These are phyloP conservation scores for Drosophila histrio DNA, from an alignment of 2,888 invertebrate genomes.

Conservation along the genomic window DNA sequence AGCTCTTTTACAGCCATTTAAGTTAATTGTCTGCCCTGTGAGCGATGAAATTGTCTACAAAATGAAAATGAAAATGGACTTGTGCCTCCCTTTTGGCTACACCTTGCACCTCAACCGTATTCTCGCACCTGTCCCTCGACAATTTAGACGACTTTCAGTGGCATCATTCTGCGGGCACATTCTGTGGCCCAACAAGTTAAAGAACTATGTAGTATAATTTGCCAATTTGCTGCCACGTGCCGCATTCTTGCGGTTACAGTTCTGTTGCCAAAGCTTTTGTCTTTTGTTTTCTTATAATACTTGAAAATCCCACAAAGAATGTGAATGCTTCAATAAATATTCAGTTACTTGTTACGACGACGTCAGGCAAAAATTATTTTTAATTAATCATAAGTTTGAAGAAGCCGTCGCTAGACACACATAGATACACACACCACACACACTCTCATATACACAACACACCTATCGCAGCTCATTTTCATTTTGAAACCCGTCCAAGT, in stretches of 20 bases:
- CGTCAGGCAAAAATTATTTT: constrained; percentile 47
- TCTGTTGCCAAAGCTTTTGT: constrained; percentile 3
- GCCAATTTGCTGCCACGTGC: constrained; percentile 48
- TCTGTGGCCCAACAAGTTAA: constrained; percentile 34
- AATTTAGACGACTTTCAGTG: constrained; percentile 7
- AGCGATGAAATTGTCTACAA: constrained; percentile 51
- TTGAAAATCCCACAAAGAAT: constrained; percentile 24
- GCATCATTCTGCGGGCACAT: constrained; percentile 37
- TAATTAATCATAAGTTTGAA: constrained; percentile 76
- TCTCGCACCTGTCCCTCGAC: constrained; percentile 13
- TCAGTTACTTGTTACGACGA: constrained; percentile 13
- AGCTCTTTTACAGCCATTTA: constrained; percentile 71
- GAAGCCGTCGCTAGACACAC: constrained; percentile 33
- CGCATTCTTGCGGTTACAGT: constrained; percentile 21
- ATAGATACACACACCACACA: constrained; percentile 10
- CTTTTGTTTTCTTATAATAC: constrained; percentile 20
- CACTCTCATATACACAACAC: constrained; percentile 11
- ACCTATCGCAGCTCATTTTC: constrained; percentile 47
- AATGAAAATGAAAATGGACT: constrained; percentile 35
- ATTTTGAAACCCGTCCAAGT: constrained; percentile 37
- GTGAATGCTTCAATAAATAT: constrained; percentile 43
- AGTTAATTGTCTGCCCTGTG: constrained; percentile 66
- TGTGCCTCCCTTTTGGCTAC: not conserved
- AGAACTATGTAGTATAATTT: constrained; percentile 49
- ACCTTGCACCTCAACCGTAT: no score